Percentiles rank a stretch among this genome's conserved stretches.
These are phyloP conservation scores for Coleophora deauratella DNA, from an alignment of 2,888 invertebrate genomes.

Conservation along the genomic window DNA sequence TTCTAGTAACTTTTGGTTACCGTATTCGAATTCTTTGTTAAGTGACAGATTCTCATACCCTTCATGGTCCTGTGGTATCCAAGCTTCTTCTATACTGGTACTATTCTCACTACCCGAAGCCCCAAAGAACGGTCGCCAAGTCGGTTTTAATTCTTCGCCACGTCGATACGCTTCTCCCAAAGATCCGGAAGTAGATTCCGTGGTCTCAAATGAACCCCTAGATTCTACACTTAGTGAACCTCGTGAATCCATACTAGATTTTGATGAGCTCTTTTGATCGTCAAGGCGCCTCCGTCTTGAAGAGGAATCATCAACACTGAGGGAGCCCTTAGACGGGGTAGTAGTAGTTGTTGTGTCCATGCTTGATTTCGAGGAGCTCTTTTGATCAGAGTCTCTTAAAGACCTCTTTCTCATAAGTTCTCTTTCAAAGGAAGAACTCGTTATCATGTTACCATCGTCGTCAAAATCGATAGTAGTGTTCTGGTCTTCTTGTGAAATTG, in stretches of 20 bases:
- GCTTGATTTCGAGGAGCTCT: constrained; percentile 76
- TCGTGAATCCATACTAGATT: constrained; percentile 77
- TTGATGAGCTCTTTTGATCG: constrained; percentile 73
- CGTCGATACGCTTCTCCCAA: constrained; percentile 80
- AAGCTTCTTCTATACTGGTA: constrained; percentile 88
- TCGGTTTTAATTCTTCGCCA: constrained; percentile 83
- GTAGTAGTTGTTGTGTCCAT: constrained; percentile 68
- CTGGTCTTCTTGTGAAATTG: constrained; percentile 71
- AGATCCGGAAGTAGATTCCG: constrained; percentile 84
- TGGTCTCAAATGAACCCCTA: constrained; percentile 80
- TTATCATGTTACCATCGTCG: constrained; percentile 65
- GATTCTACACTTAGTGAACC: constrained; percentile 80
- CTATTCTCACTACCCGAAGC: constrained; percentile 86
- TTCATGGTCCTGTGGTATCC: constrained; percentile 84
- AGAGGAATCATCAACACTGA: constrained; percentile 68
- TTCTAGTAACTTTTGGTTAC: constrained; percentile 58
- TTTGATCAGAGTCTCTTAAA: constrained; percentile 60
- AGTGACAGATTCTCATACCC: constrained; percentile 72
- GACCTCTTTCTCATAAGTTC: constrained; percentile 58
- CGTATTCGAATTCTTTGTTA: constrained; percentile 63
- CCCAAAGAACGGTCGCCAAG: constrained; percentile 88
- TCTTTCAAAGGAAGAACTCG: constrained; percentile 52
- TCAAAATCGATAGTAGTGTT: constrained; percentile 69
- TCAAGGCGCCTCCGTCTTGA: constrained; percentile 60
- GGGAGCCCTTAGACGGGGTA: constrained; percentile 64